phyloP scores from a whole-genome alignment of 2,797 vertebrate genomes.

The Streptopelia turtur region DNA sequence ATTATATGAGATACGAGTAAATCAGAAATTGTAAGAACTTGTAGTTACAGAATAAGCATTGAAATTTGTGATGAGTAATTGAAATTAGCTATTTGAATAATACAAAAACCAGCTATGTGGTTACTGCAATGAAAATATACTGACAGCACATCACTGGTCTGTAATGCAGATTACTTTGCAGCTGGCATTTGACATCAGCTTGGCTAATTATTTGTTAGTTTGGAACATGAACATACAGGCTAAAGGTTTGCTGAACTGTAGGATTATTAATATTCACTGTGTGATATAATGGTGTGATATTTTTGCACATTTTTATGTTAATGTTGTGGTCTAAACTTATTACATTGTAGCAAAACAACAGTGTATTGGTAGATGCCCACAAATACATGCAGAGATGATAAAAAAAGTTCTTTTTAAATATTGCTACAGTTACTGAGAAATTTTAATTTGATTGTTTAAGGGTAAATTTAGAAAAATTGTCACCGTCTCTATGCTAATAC shows the following conservation, averaged over 20 bases:
- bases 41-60: background rate
- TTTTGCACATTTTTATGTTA: background rate
- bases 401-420: background rate
- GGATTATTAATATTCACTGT: background rate
- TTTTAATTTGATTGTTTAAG: background rate
- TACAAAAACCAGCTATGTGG: background rate
- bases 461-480: background rate
- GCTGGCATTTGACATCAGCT: background rate
- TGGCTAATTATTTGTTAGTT: background rate
- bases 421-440: background rate
- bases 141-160: background rate
- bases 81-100: background rate
- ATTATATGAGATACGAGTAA: background rate
- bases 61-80: background rate
- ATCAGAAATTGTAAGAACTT: background rate
- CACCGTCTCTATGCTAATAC: background rate
- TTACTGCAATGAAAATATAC: background rate
- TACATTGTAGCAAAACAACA: accelerated
- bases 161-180: background rate
- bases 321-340: background rate
- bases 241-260: background rate
- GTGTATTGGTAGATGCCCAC: background rate
- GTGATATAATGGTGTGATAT: background rate
- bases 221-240: background rate
- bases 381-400: background rate